Base-by-base conservation (phyloP, 2,888 invertebrate species). In the Dolomedes plantarius region DNA sequence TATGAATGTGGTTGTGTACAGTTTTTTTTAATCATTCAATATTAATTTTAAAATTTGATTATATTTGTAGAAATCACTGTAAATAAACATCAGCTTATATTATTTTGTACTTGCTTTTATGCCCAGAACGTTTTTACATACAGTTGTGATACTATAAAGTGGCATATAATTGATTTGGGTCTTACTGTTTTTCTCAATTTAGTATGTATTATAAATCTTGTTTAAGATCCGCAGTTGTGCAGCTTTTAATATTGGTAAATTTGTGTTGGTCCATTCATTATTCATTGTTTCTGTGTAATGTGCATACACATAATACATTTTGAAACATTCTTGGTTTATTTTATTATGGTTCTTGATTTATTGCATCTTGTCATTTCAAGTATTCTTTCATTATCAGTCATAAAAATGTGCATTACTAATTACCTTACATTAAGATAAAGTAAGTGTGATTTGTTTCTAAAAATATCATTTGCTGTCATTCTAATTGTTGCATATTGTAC, bases 51-150 rank as follows among this genome's bases (percentile, higher is more conserved):
- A 68, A 67, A 23, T 32, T 68, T 31, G 29, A 41, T 39, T 46
- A 50, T 67, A 65, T 68, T 75, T 68, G 68, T 68, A 76, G 46
- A 68, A 46, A 27, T 76, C 76, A 76, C 32, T 76, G 76, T 76
- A 76, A 9, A 76, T 76, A 76, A 65, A 50, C 76, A 76, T 76
- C 32, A 65, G 46, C 41, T 68, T 65, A 16, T 67, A 65, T 76
- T 67, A 46, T 46, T 76, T 68, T 64, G 19, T 29, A 32, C 31
- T 46, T 41, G 28, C 19, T 68, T 76, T 76, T 31, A 76, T 68
- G 76, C 67, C 68, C 46, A 29, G 67, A n/a, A 27, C 31, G 28
- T 31, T 76, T 56, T 76, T 76, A 67, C 65, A 41, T 41, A 41
- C 67, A 76, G 31, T 68, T 76, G 46, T 76, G 76, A 76, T 76